Conservation (phyloP, 2,113 vertebrate species). For the Heptranchias perlo region DNA sequence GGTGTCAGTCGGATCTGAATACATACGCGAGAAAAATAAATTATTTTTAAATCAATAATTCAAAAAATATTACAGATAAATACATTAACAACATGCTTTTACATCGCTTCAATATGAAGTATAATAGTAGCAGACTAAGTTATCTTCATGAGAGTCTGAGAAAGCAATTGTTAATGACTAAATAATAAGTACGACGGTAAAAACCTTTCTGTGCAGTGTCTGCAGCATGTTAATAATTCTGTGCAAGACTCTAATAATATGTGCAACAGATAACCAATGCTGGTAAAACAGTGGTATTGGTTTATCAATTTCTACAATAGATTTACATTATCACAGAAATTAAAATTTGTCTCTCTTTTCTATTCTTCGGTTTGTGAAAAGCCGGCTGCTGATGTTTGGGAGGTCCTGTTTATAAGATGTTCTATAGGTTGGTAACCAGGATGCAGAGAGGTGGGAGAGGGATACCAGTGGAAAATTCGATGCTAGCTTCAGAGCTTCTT, state of each 20-base stretch:
- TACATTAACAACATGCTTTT: too few species aligned
- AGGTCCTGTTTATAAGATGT: not conserved
- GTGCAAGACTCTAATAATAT: not conserved
- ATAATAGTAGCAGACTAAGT: too few species aligned
- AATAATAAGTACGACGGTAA: not conserved
- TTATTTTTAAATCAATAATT: too few species aligned
- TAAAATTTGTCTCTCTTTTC: not conserved
- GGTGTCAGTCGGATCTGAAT: too few species aligned
- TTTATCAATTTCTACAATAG: not conserved
- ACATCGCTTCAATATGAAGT: too few species aligned
- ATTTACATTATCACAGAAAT: not conserved
- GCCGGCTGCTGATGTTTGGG: not conserved
- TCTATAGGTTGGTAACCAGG: not conserved
- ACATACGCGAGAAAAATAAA: too few species aligned
- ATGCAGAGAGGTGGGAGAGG: not conserved
- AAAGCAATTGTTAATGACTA: not conserved
- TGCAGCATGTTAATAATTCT: not conserved
- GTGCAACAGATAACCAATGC: not conserved
- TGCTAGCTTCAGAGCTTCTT: not conserved
- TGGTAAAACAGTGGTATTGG: not conserved
- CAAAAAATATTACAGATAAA: too few species aligned
- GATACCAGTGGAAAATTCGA: not conserved
- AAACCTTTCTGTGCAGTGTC: not conserved
- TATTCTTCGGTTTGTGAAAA: not conserved
- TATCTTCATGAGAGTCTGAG: too few species aligned